phyloP scores from a whole-genome alignment of 92 coral and sea anemone genomes.

The Parazoanthus swiftii region DNA sequence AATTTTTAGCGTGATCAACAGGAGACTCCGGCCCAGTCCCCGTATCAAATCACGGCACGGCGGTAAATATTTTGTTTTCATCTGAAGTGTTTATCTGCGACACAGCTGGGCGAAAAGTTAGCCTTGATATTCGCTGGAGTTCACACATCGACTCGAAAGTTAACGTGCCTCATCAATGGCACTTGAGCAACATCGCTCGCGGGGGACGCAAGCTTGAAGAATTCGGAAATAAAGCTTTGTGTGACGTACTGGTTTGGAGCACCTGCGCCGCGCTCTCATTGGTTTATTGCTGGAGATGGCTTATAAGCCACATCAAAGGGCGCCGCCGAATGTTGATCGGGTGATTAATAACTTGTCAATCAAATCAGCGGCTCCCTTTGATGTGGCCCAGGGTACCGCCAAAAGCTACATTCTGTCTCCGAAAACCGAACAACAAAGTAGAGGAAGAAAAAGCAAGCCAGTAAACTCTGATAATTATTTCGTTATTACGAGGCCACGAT shows the following conservation, averaged over 20 bases:
- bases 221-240: constrained; percentile 39
- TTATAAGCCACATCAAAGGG: constrained; percentile 46
- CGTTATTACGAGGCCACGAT: constrained; percentile 75
- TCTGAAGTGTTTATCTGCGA: constrained; percentile 1
- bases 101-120: neutral
- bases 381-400: constrained; percentile 83
- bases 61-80: constrained; percentile 16
- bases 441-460: constrained; percentile 58
- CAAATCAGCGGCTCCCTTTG: constrained; percentile 92
- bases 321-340: constrained; percentile 74
- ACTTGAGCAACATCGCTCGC: constrained; percentile 43
- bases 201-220: constrained; percentile 41
- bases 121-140: constrained; percentile 6
- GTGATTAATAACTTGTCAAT: constrained; percentile 99
- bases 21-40: neutral
- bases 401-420: constrained; percentile 65
- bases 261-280: constrained; percentile 76
- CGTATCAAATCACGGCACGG: neutral
- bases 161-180: neutral
- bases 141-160: neutral
- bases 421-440: constrained; percentile 75
- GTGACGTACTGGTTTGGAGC: constrained; percentile 46
- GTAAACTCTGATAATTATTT: constrained; percentile 58
- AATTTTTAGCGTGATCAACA: neutral
- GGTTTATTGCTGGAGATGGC: constrained; percentile 64